Percentiles rank a stretch among this genome's conserved stretches.
phyloP scores from a whole-genome alignment of 2,797 vertebrate genomes.

The Champsocephalus gunnari region DNA sequence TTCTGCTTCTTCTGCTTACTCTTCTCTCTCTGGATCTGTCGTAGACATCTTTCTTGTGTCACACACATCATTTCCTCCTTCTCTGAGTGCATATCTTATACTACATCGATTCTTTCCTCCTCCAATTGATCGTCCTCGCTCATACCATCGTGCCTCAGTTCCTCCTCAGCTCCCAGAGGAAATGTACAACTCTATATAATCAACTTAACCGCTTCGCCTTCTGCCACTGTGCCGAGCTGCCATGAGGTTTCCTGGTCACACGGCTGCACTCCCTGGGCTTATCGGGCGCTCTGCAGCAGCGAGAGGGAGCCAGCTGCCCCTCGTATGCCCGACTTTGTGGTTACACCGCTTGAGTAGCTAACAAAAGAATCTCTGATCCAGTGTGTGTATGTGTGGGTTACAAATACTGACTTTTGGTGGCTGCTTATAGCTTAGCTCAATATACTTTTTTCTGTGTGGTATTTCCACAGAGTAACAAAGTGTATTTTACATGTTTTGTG shows the following conservation, averaged over 20 bases:
- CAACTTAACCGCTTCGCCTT: constrained; percentile 69
- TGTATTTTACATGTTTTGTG: too few species aligned
- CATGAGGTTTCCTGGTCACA: constrained; percentile 66
- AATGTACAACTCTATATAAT: constrained; percentile 75
- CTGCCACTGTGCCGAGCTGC: constrained; percentile 56
- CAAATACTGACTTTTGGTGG: not conserved
- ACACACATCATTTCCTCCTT: constrained; percentile 6
- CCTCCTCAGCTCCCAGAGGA: constrained; percentile 53
- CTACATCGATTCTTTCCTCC: constrained; percentile 18
- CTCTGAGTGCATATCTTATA: constrained; percentile 30
- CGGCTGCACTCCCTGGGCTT: constrained; percentile 46
- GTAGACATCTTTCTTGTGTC: constrained; percentile 3
- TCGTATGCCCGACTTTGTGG: constrained; percentile 21
- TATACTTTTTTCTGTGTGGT: not conserved
- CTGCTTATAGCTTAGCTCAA: not conserved
- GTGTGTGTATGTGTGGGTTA: constrained; percentile 5
- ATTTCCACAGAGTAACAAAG: not conserved
- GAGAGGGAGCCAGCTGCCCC: constrained; percentile 47
- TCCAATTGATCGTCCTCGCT: constrained; percentile 34
- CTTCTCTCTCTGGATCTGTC: not conserved
- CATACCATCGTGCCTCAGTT: constrained; percentile 24
- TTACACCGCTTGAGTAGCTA: constrained; percentile 24
- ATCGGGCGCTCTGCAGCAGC: constrained; percentile 22
- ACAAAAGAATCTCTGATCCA: constrained; percentile 36
- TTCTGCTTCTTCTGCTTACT: too few species aligned